phyloP scores from a whole-genome alignment of 1,140 invertebrate species.

The Drosophila tristis region DNA sequence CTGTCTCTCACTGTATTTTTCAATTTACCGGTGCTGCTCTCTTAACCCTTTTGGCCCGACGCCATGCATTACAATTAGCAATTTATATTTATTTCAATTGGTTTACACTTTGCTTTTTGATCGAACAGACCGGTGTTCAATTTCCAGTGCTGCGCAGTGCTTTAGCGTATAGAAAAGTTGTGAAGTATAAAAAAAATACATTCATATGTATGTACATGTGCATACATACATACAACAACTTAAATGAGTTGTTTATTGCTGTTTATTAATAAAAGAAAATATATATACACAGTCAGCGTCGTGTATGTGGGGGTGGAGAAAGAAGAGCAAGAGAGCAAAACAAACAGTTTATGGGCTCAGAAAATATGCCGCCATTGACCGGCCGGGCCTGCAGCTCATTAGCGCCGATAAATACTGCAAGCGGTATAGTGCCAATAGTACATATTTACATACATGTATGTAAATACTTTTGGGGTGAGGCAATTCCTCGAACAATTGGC shows the following conservation, averaged over 20 bases:
- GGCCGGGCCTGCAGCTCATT: constrained; percentile 25
- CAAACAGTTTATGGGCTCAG: constrained; percentile 11
- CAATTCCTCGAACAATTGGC: constrained; percentile 34
- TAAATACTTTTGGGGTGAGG: constrained; percentile 19
- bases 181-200: constrained; percentile 8
- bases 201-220: constrained; percentile 22
- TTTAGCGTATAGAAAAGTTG: constrained; percentile 1
- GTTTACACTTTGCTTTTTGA: not conserved
- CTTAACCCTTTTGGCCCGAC: constrained; percentile 7
- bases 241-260: constrained; percentile 35
- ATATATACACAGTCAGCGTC: not conserved
- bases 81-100: constrained; percentile 19
- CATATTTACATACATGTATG: constrained; percentile 16
- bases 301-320: not conserved
- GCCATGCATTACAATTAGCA: constrained; percentile 25
- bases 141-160: constrained; percentile 9
- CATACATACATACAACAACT: constrained; percentile 29
- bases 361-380: constrained; percentile 26
- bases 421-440: not conserved
- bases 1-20: not conserved
- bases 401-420: constrained; percentile 4
- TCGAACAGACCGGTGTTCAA: constrained; percentile 28
- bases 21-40: not conserved
- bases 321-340: constrained; percentile 1
- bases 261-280: constrained; percentile 43